Percentiles rank a stretch among this genome's conserved stretches.
These are phyloP conservation scores for Globodera ellingtonae DNA, from an alignment of 1,140 invertebrate genomes.

Conservation along the genomic window DNA sequence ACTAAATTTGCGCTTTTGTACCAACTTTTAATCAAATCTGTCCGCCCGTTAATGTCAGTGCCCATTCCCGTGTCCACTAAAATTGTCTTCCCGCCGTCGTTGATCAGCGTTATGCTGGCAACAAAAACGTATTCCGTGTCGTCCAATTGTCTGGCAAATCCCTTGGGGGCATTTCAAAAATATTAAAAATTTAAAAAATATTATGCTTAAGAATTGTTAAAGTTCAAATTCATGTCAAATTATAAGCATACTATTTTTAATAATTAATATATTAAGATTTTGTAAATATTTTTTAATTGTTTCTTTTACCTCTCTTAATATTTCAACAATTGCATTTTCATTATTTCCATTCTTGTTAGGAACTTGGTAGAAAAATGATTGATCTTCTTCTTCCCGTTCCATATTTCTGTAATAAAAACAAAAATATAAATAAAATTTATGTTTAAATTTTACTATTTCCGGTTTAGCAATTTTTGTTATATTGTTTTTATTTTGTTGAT, in stretches of 20 bases:
- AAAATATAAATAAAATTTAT: neutral
- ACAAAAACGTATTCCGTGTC: slow-evolving; percentile 56
- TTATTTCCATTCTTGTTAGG: neutral
- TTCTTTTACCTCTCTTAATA: slow-evolving; percentile 33
- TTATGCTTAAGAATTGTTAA: neutral
- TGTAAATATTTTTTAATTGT: neutral
- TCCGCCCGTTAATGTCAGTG: slow-evolving; percentile 63
- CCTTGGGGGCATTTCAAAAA: slow-evolving; percentile 35
- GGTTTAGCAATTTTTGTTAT: too few relatives aligned
- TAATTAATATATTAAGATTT: too few relatives aligned
- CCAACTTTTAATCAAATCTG: slow-evolving; percentile 52
- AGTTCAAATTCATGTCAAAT: neutral
- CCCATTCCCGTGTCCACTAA: slow-evolving; percentile 59
- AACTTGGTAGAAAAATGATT: neutral
- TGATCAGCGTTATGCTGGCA: slow-evolving; percentile 60
- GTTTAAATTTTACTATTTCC: too few relatives aligned
- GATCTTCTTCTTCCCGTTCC: neutral
- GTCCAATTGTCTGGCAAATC: slow-evolving; percentile 56
- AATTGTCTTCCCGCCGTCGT: slow-evolving; percentile 57
- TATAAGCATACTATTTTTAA: too few relatives aligned
- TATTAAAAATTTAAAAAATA: neutral
- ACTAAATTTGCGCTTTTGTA: neutral
- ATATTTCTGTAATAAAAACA: neutral
- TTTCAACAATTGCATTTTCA: slow-evolving; percentile 28
- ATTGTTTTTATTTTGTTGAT: too few relatives aligned